Evolutionary conservation across 2,888 invertebrate species (phyloP).

Genomic region (Eurois occulta): DNA sequence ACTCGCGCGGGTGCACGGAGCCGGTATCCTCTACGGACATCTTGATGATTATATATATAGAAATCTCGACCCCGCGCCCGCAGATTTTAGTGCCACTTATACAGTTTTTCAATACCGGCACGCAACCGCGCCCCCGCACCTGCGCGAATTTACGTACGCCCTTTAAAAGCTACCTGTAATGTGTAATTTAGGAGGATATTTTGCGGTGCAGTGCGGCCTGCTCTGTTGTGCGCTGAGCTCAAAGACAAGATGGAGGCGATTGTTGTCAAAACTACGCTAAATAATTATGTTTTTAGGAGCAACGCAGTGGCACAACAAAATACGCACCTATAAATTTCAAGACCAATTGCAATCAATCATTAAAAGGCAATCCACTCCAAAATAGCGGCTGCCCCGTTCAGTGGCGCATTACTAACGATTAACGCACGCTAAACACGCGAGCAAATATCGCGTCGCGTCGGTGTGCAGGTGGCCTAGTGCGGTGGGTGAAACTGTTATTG

Average conservation of each 20-base stretch:
- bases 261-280: neutral
- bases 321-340: neutral
- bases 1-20: too few species aligned
- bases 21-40: too few species aligned
- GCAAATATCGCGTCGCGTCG: slow-evolving; percentile 37
- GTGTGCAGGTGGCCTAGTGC: slow-evolving; percentile 20
- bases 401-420: slow-evolving; percentile 51
- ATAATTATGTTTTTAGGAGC: neutral
- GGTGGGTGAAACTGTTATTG: slow-evolving; percentile 9
- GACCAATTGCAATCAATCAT: slow-evolving; percentile 30
- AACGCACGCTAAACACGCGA: slow-evolving; percentile 51
- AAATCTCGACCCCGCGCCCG: too few species aligned
- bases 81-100: too few species aligned
- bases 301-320: neutral
- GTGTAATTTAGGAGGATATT: neutral
- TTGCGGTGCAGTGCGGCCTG: neutral
- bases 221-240: neutral
- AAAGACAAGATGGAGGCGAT: neutral
- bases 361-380: slow-evolving; percentile 44
- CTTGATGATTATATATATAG: too few species aligned
- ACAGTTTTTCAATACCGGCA: too few species aligned
- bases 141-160: too few species aligned
- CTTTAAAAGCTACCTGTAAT: too few species aligned
- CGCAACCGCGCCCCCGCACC: too few species aligned
- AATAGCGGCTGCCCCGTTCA: slow-evolving; percentile 18